phyloP scores from a whole-genome alignment of 2,797 vertebrate species.

The Chrosomus eos region DNA sequence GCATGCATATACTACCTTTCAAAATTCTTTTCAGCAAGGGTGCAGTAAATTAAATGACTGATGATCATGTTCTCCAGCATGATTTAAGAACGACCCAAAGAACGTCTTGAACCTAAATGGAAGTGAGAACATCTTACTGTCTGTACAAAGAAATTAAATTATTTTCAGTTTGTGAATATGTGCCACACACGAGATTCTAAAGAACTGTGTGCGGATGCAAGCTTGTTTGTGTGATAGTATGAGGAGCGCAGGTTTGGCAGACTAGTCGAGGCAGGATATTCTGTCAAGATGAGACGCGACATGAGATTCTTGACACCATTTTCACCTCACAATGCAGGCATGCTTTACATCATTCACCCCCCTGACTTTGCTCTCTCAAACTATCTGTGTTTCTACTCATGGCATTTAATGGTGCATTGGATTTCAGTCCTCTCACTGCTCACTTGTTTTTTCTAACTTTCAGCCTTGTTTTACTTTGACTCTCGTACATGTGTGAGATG shows the following conservation, averaged over 20 bases:
- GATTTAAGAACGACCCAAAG: too few species aligned
- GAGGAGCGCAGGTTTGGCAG: slow-evolving; percentile 61
- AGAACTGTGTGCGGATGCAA: slow-evolving; percentile 12
- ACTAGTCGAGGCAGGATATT: slow-evolving; percentile 74
- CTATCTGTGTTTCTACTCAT: not conserved
- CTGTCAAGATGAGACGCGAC: slow-evolving; percentile 72
- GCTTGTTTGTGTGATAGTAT: slow-evolving; percentile 29
- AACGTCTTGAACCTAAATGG: too few species aligned
- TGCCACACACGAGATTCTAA: not conserved
- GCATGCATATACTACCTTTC: not conserved
- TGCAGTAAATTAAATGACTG: too few species aligned
- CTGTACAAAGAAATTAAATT: too few species aligned
- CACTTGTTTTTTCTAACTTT: slow-evolving; percentile 33
- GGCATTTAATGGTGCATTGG: slow-evolving; percentile 55
- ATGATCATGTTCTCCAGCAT: too few species aligned
- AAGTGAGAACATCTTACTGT: too few species aligned
- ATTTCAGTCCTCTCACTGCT: slow-evolving; percentile 51
- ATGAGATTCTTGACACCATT: slow-evolving; percentile 72
- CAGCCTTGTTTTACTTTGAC: slow-evolving; percentile 25
- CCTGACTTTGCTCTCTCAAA: slow-evolving; percentile 40
- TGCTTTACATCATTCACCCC: slow-evolving; percentile 45
- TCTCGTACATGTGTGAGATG: slow-evolving; percentile 54
- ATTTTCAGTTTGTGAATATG: not conserved
- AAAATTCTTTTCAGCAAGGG: not conserved
- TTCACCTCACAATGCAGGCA: slow-evolving; percentile 56